Evolutionary conservation across 2,797 vertebrate species (phyloP).

Genomic region (Helarctos malayanus): DNA sequence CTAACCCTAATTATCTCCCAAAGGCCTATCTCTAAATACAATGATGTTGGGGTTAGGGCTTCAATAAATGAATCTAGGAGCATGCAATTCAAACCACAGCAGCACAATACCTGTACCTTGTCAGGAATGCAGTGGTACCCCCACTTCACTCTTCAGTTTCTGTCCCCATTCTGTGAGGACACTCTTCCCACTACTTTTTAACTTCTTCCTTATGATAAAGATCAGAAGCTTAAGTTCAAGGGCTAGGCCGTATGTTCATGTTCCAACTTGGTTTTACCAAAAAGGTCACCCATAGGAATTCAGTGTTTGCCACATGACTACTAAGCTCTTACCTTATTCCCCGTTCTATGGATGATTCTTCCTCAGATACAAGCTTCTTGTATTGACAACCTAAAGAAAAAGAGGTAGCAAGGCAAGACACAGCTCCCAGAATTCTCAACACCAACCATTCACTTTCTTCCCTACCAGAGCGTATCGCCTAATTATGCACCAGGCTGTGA

Average conservation of each 20-base stretch:
- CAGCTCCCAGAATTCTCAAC: not conserved
- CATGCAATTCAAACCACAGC: not conserved
- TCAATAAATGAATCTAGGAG: not conserved
- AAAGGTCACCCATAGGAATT: not conserved
- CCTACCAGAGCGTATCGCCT: not conserved
- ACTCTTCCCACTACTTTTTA: not conserved
- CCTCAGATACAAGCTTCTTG: not conserved
- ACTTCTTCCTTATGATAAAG: not conserved
- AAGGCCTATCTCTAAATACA: not conserved
- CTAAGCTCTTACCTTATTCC: not conserved
- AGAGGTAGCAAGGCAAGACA: not conserved
- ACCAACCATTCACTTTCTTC: not conserved
- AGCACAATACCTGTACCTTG: not conserved
- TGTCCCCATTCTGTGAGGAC: not conserved
- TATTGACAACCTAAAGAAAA: not conserved
- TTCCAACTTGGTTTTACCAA: not conserved
- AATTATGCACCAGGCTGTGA: not conserved
- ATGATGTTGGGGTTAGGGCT: not conserved
- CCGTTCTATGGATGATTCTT: not conserved
- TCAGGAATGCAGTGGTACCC: too few relatives aligned
- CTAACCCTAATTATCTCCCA: not conserved
- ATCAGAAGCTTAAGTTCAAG: not conserved
- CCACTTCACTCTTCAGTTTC: not conserved
- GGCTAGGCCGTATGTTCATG: not conserved
- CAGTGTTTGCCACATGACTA: not conserved